Evolutionary conservation across 2,113 vertebrate species (phyloP), one percentile per base, ranked within the genome.

Genomic region (Sorex araneus): DNA sequence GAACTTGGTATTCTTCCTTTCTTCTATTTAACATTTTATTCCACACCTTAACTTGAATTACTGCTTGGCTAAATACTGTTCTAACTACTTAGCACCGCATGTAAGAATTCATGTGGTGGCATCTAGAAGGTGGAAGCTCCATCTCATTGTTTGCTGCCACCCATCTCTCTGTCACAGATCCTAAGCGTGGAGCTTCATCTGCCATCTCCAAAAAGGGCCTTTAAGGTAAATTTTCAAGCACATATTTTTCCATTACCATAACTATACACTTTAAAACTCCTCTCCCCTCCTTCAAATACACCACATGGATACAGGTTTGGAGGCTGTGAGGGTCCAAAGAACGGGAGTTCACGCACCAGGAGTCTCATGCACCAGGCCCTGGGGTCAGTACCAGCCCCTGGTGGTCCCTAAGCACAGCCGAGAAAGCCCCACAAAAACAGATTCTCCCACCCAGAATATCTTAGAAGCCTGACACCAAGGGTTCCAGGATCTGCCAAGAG

Each of bases 111-210:
- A 87, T 12, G 12, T 30, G 43, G 9, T 36, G 3, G n/a, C 77
- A 60, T 84, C 81, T 54, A 89, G 87, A 57, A 11, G 77, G 23
- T 83, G 19, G 73, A 76, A 84, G 54, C 92, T 43, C 28, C 10
- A 90, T 11, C 32, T 87, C 18, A 27, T 18, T 30, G 73, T 43
- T 80, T 7, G 45, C 92, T 77, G 83, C 87, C 83, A 89, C 36
- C 73, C 84, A n/a, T 28, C 40, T 60, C 71, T 57, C 74, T 6
- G 16, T 73, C 87, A 84, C 40, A 63, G 30, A 74, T 47, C 74
- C 85, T 82, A 89, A 54, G 19, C 78, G 30, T 67, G 74, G 47
- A 84, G 77, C 9, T 91, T 92, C 66, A 60, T 84, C 88, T 84
- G 47, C 47, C 47, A 50, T 32, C 21, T 16, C 27, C 12, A 43